These are phyloP conservation scores for Myzus persicae DNA, from an alignment of 1,140 invertebrate genomes.

Conservation along the genomic window DNA sequence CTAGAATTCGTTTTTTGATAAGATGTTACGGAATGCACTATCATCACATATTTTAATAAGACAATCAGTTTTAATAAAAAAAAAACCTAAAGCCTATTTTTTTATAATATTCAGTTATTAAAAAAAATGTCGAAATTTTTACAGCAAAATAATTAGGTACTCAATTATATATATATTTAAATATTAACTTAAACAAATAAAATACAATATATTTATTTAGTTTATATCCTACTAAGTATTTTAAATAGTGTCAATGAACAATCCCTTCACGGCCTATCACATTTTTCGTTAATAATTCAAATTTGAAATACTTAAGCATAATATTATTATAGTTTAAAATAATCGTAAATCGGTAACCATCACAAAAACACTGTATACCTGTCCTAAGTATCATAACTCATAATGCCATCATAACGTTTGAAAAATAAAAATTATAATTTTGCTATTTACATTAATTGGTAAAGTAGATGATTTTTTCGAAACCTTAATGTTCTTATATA, in stretches of 20 bases:
- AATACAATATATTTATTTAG: not conserved
- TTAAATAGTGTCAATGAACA: not conserved
- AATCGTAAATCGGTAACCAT: not conserved
- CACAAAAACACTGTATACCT: not conserved
- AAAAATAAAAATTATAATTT: not conserved
- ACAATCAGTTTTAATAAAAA: not conserved
- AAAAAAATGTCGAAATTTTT: not conserved
- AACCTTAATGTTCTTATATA: not conserved
- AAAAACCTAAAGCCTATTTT: not conserved
- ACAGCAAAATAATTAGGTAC: not conserved
- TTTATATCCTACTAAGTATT: not conserved
- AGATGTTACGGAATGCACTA: slow-evolving; percentile 19
- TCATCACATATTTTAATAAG: slow-evolving; percentile 19
- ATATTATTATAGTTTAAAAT: not conserved
- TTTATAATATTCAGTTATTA: slow-evolving; percentile 2
- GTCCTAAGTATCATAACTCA: not conserved
- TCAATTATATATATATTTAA: not conserved
- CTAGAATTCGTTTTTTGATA: not conserved
- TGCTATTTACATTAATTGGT: not conserved
- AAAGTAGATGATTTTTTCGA: not conserved
- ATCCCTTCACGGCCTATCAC: too few species aligned
- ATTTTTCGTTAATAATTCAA: not conserved
- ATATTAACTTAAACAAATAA: not conserved
- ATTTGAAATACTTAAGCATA: not conserved
- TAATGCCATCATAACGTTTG: not conserved